These are phyloP conservation scores for Phylloscopus whistleri DNA, from an alignment of 2,113 vertebrate genomes.

Conservation along the genomic window DNA sequence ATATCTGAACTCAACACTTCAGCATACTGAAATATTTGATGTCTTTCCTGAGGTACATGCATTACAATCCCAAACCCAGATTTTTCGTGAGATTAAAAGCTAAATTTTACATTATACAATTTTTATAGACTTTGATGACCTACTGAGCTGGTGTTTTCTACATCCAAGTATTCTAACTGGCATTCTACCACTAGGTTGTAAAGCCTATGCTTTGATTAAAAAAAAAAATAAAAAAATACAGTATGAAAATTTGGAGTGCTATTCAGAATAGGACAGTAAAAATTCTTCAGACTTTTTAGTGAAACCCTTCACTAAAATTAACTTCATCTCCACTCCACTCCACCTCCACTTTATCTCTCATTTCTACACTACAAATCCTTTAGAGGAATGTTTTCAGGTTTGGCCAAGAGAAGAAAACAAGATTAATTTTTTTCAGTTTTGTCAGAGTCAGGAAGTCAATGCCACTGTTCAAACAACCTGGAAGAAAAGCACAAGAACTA, in stretches of 20 bases:
- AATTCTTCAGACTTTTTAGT: background rate
- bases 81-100: background rate
- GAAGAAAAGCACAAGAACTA: background rate
- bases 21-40: background rate
- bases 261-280: background rate
- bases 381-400: background rate
- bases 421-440: background rate
- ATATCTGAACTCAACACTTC: background rate
- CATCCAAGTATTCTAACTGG: background rate
- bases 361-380: background rate
- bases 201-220: background rate
- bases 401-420: background rate
- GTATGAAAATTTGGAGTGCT: background rate
- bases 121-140: background rate
- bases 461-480: background rate
- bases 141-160: background rate
- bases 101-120: background rate
- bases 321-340: background rate
- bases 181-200: background rate
- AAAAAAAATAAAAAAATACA: background rate
- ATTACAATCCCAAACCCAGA: background rate
- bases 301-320: background rate
- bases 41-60: background rate
- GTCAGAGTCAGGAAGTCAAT: background rate
- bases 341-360: background rate